These are phyloP conservation scores for Atherinosoma microstoma DNA, from an alignment of 2,797 vertebrate genomes.

Conservation along the genomic window DNA sequence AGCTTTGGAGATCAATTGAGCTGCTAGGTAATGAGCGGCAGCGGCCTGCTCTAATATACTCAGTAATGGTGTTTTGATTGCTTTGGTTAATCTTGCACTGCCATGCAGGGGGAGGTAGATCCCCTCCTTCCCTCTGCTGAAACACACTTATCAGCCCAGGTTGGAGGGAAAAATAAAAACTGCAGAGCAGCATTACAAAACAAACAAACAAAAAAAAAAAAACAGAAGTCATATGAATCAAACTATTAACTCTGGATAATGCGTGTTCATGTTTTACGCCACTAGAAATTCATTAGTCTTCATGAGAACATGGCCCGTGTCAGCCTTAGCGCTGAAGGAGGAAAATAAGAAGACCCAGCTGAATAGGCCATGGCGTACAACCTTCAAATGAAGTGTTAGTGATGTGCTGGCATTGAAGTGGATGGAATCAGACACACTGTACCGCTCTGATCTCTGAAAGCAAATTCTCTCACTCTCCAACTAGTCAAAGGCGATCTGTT, in stretches of 20 bases:
- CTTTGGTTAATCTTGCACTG: conserved; percentile 81
- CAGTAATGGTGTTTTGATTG: conserved; percentile 86
- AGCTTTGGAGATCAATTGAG: conserved; percentile 80
- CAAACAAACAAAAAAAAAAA: not conserved
- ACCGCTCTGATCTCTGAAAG: conserved; percentile 48
- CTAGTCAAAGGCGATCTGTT: conserved; percentile 49
- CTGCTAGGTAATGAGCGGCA: conserved; percentile 79
- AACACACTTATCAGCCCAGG: conserved; percentile 35
- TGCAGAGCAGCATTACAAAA: conserved; percentile 2
- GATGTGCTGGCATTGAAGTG: conserved; percentile 44
- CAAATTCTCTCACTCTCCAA: conserved; percentile 50
- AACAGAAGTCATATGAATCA: conserved; percentile 32
- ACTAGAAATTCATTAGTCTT: conserved; percentile 35
- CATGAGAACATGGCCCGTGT: not conserved
- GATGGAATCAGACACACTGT: conserved; percentile 50
- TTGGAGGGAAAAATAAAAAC: conserved; percentile 40
- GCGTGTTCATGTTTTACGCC: conserved; percentile 20
- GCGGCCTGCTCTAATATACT: conserved; percentile 81
- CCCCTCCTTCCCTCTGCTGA: conserved; percentile 15
- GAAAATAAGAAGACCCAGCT: conserved; percentile 22
- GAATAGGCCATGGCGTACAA: conserved; percentile 34
- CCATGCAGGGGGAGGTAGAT: conserved; percentile 42
- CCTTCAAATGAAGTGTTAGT: conserved; percentile 49
- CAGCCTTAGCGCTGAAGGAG: conserved; percentile 10
- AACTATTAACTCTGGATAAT: conserved; percentile 36